Conservation (phyloP, 2,113 vertebrate genomes). For the Cygnus buccinator region DNA sequence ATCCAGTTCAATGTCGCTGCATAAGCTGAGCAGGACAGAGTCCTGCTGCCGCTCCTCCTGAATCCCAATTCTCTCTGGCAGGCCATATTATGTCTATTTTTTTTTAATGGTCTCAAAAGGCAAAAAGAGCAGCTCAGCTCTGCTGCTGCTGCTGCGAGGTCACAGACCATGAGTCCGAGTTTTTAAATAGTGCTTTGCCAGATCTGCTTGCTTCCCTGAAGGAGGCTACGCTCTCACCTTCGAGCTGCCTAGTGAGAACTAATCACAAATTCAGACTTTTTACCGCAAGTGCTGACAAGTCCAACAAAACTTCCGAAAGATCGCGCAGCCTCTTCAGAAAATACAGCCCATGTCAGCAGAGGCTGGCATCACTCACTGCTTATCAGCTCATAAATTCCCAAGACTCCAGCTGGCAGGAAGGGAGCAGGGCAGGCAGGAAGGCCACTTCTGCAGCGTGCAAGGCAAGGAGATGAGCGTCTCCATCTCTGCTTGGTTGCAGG, state of each 20-base stretch:
- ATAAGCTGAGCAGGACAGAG: not conserved
- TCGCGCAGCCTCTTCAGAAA: not conserved
- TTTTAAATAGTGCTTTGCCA: slow-evolving; percentile 1
- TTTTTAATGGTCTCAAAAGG: not conserved
- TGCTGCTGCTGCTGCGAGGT: not conserved
- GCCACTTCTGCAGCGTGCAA: not conserved
- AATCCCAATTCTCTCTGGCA: slow-evolving; percentile 13
- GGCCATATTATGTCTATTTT: not conserved
- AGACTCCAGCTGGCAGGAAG: not conserved
- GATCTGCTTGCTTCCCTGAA: not conserved
- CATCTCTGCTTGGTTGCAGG: not conserved
- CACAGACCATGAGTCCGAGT: not conserved
- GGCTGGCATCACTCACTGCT: not conserved
- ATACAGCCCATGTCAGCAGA: not conserved
- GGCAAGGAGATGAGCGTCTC: not conserved
- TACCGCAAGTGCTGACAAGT: not conserved
- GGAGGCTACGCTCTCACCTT: not conserved
- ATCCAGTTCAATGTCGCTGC: not conserved
- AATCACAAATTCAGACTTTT: not conserved
- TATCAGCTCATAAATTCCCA: not conserved
- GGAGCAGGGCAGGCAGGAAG: not conserved
- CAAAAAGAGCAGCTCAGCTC: not conserved
- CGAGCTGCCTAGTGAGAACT: not conserved
- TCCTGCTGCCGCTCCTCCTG: not conserved
- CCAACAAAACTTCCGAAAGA: not conserved